Evolutionary conservation across 2,888 invertebrate genomes (phyloP).

Genomic region (Athalia rosae): DNA sequence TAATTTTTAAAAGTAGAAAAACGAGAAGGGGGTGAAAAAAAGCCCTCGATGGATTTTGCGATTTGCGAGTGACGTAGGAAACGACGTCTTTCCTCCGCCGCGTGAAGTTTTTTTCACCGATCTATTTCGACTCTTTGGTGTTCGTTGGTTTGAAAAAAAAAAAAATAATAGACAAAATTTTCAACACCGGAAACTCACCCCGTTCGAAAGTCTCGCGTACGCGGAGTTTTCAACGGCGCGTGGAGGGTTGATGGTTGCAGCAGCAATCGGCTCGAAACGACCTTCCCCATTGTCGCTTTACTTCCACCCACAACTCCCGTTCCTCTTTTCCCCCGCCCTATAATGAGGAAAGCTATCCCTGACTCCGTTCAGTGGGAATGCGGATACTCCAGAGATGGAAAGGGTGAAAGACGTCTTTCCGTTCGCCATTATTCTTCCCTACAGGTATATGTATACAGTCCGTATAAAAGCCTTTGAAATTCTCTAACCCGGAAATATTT

Average conservation of each 20-base stretch:
- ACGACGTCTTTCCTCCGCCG: background rate
- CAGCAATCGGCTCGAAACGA: conserved; percentile 16
- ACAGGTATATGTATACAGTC: background rate
- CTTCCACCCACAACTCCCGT: background rate
- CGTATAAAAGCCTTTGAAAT: conserved; percentile 5
- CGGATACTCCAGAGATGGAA: conserved; percentile 13
- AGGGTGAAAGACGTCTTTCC: conserved; percentile 26
- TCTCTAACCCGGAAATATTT: background rate
- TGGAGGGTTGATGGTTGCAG: too few relatives aligned
- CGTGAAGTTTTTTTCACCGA: too few relatives aligned
- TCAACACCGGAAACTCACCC: background rate
- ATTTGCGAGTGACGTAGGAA: background rate
- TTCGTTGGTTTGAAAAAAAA: background rate
- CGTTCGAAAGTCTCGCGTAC: background rate
- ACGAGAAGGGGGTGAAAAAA: too few relatives aligned
- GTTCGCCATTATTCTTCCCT: conserved; percentile 24
- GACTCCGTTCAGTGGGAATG: conserved; percentile 12
- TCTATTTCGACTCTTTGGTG: too few relatives aligned
- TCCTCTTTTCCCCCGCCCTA: background rate
- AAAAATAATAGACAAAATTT: background rate
- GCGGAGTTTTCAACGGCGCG: background rate
- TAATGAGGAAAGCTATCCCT: conserved; percentile 27
- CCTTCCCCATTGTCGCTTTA: conserved; percentile 14
- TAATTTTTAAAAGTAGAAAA: too few relatives aligned
- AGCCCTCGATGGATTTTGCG: too few relatives aligned